phyloP scores from a whole-genome alignment of 1,140 invertebrate species.

The Neomicropteryx cornuta region DNA sequence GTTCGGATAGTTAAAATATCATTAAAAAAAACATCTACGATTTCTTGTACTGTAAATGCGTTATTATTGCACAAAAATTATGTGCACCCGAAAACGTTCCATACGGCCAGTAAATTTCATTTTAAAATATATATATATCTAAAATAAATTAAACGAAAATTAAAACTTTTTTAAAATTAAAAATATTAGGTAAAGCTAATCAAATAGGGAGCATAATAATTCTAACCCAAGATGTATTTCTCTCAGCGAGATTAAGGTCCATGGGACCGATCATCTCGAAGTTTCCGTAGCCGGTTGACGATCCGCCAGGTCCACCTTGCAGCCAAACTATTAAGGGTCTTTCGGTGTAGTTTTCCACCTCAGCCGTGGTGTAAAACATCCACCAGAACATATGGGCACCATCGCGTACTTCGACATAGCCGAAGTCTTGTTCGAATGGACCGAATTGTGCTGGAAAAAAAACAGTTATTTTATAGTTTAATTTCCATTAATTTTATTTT shows the following conservation, averaged over 20 bases:
- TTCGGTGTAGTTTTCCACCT: constrained; percentile 42
- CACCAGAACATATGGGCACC: constrained; percentile 76
- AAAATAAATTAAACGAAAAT: too few relatives aligned
- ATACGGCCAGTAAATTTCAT: too few relatives aligned
- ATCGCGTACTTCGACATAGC: constrained; percentile 46
- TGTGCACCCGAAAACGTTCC: too few relatives aligned
- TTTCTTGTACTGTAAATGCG: too few relatives aligned
- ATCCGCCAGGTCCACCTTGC: constrained; percentile 64
- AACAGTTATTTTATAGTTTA: too few relatives aligned
- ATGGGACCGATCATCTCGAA: constrained; percentile 67
- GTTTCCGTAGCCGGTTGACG: constrained; percentile 67
- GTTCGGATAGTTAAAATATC: too few relatives aligned
- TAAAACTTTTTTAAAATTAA: too few relatives aligned
- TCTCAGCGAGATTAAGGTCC: constrained; percentile 48
- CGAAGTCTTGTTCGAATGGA: constrained; percentile 26
- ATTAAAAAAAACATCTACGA: too few relatives aligned
- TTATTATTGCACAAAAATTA: too few relatives aligned
- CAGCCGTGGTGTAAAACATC: constrained; percentile 60
- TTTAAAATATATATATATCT: too few relatives aligned
- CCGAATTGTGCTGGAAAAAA: constrained; percentile 26
- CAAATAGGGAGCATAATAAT: not conserved
- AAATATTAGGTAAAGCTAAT: too few relatives aligned
- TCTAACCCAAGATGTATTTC: constrained; percentile 65
- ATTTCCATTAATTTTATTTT: too few relatives aligned
- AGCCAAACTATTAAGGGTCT: constrained; percentile 68